These are phyloP conservation scores for Halichoeres trimaculatus DNA, from an alignment of 2,113 vertebrate genomes.

Conservation along the genomic window DNA sequence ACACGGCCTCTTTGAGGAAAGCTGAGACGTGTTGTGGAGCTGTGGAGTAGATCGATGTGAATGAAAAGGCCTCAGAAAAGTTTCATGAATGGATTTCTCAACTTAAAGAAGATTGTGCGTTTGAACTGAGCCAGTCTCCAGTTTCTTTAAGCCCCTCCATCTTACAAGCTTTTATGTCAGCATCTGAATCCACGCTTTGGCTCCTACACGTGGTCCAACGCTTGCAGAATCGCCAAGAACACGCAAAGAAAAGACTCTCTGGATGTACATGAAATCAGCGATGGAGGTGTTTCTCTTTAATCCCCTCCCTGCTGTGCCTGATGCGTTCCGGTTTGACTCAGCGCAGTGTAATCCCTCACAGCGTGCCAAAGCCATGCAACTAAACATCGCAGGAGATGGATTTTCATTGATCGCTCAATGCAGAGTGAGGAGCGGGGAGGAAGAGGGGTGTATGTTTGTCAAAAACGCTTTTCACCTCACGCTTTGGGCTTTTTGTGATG, in stretches of 20 bases:
- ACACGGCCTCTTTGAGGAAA: neutral
- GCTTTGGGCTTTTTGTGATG: neutral
- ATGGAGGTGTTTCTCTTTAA: neutral
- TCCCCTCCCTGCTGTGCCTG: neutral
- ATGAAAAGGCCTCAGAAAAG: neutral
- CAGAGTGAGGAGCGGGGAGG: conserved; percentile 15
- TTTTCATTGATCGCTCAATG: conserved; percentile 41
- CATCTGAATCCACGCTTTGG: neutral
- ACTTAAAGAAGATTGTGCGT: too few species aligned
- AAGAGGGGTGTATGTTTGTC: conserved; percentile 12
- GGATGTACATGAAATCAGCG: too few species aligned
- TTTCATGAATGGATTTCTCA: too few species aligned
- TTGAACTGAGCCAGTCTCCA: too few species aligned
- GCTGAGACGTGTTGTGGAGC: neutral
- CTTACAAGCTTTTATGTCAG: too few species aligned
- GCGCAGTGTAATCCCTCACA: conserved; percentile 20
- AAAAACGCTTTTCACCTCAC: conserved; percentile 1
- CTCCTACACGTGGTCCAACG: neutral
- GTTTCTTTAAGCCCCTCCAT: too few species aligned
- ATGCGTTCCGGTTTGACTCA: conserved; percentile 5
- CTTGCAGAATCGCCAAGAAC: too few species aligned
- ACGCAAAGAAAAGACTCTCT: too few species aligned
- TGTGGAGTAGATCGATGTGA: neutral
- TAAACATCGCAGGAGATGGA: conserved; percentile 26
- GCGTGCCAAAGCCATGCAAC: conserved; percentile 20